phyloP scores from a whole-genome alignment of 1,140 invertebrate species.

The Meloidogyne exigua region DNA sequence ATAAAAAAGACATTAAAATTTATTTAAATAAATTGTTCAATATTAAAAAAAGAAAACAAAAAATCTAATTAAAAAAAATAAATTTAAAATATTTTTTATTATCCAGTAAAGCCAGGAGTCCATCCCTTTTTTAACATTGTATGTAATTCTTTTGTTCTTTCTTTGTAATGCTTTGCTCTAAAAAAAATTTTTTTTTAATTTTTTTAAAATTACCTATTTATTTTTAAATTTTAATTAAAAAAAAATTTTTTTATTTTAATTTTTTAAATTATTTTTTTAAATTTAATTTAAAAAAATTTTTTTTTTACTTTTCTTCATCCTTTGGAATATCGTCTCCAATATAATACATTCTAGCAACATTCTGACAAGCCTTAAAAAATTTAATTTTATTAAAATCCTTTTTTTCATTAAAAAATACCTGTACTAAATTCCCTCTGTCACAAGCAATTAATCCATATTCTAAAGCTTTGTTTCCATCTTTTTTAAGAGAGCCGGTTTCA shows the following conservation, averaged over 20 bases:
- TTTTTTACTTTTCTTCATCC: conserved; percentile 40
- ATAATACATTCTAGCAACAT: conserved; percentile 50
- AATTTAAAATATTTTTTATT: neutral
- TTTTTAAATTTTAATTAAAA: no score
- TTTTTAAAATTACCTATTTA: no score
- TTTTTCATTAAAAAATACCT: conserved; percentile 24
- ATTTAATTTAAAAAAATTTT: neutral
- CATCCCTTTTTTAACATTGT: conserved; percentile 42
- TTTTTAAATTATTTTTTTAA: no score
- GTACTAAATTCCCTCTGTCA: conserved; percentile 50
- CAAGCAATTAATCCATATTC: conserved; percentile 54
- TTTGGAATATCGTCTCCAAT: conserved; percentile 59
- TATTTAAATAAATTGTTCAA: no score
- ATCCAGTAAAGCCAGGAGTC: conserved; percentile 55
- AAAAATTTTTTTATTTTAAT: neutral
- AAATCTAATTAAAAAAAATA: no score
- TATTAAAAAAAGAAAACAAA: no score
- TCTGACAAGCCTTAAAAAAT: conserved; percentile 14
- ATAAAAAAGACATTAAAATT: no score
- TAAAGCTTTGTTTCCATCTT: conserved; percentile 57
- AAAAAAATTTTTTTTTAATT: no score
- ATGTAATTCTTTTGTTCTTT: conserved; percentile 53
- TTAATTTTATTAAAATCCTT: neutral
- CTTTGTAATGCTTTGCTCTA: conserved; percentile 49
- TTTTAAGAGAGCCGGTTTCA: conserved; percentile 40